Percentiles rank a stretch among this genome's conserved stretches.
Evolutionary conservation across 2,888 invertebrate species (phyloP).

Genomic region (Campaea margaritaria): DNA sequence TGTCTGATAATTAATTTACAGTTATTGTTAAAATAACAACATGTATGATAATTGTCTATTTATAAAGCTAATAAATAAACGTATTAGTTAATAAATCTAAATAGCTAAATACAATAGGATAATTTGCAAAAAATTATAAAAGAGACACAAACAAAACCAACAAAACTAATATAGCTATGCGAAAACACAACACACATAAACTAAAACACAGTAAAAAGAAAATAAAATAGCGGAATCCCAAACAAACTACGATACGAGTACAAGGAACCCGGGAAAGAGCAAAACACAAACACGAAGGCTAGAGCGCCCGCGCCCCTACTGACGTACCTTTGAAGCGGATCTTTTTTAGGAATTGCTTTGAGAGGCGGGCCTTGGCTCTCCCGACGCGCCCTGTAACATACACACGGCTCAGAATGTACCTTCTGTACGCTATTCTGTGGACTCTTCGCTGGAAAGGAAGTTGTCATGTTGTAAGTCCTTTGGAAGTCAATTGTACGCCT

Average conservation of each 20-base stretch:
- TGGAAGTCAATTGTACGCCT: no score
- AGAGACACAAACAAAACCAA: not conserved
- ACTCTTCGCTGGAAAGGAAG: not conserved
- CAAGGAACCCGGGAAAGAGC: slow-evolving; percentile 24
- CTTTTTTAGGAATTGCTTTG: slow-evolving; percentile 79
- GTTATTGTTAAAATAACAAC: no score
- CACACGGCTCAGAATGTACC: slow-evolving; percentile 25
- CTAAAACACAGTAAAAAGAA: slow-evolving; percentile 29
- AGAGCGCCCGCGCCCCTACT: slow-evolving; percentile 70
- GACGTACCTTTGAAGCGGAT: slow-evolving; percentile 79
- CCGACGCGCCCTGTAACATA: slow-evolving; percentile 72
- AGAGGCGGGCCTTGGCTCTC: slow-evolving; percentile 69
- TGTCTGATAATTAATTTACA: no score
- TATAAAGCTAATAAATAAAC: no score
- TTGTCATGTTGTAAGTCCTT: no score
- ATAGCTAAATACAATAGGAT: no score
- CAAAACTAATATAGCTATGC: not conserved
- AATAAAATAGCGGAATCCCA: slow-evolving; percentile 14
- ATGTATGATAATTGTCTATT: no score
- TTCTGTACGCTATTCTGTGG: not conserved
- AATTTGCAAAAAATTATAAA: no score
- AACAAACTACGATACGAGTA: slow-evolving; percentile 31
- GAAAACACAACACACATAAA: slow-evolving; percentile 3
- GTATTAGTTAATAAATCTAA: no score
- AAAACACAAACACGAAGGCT: slow-evolving; percentile 42